Evolutionary conservation across 2,888 invertebrate genomes (phyloP).

Genomic region (Hyposoter dolosus): DNA sequence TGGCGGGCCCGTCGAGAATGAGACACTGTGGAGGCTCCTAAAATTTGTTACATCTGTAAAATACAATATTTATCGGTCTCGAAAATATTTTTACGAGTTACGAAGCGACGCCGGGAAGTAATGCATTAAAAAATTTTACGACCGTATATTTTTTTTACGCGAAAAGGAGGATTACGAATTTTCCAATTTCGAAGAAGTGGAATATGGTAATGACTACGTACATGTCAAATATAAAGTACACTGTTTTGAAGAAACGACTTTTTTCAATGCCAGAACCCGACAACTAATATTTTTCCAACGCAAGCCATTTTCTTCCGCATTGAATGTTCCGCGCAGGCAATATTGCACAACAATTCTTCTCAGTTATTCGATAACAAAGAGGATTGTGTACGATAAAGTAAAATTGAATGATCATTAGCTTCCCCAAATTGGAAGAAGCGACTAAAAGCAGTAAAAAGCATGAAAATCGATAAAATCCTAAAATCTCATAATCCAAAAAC

Average conservation of each 20-base stretch:
- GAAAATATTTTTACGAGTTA: constrained; percentile 10
- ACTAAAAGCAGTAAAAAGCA: no score
- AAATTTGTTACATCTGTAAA: background rate
- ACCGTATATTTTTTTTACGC: background rate
- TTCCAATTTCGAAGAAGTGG: background rate
- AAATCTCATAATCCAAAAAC: background rate
- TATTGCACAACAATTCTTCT: no score
- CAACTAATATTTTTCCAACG: background rate
- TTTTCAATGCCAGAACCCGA: background rate
- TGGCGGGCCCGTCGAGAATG: background rate
- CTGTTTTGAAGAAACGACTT: background rate
- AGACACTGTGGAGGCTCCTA: background rate
- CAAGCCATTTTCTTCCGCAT: background rate
- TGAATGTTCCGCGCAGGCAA: no score
- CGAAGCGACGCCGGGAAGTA: background rate
- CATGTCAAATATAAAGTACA: background rate
- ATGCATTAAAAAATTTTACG: background rate
- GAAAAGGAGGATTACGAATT: background rate
- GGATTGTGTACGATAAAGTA: no score
- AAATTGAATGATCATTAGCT: no score
- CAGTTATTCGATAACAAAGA: no score
- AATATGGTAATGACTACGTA: background rate
- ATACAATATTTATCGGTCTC: background rate
- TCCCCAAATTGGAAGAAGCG: no score
- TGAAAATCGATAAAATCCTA: no score